phyloP scores from a whole-genome alignment of 2,113 vertebrate genomes.

The Cyprinodon brontotheroides region DNA sequence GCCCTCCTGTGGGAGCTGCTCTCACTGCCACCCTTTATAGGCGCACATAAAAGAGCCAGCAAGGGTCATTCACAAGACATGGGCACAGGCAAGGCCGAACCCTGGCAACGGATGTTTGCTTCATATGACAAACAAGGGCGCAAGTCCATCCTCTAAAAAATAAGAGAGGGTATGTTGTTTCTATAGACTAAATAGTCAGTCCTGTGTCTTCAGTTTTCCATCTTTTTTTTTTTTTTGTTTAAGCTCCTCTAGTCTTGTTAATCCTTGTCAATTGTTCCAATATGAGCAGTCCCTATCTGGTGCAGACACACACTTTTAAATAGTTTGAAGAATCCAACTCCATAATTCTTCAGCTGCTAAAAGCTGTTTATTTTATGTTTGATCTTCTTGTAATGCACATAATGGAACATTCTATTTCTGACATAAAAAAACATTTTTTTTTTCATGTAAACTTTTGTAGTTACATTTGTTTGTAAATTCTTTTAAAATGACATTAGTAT shows the following conservation, averaged over 20 bases:
- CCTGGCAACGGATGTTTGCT: slow-evolving; percentile 78
- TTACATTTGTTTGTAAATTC: not conserved
- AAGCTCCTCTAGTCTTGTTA: slow-evolving; percentile 71
- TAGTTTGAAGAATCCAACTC: slow-evolving; percentile 64
- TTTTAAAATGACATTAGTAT: not conserved
- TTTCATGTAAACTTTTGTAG: not conserved
- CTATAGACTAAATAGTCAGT: slow-evolving; percentile 70
- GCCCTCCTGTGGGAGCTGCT: slow-evolving; percentile 72
- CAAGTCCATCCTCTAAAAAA: slow-evolving; percentile 54
- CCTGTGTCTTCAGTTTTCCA: slow-evolving; percentile 57
- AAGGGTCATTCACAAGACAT: slow-evolving; percentile 75
- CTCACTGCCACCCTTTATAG: slow-evolving; percentile 73
- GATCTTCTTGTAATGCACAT: not conserved
- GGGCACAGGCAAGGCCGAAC: slow-evolving; percentile 55
- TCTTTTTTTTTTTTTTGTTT: slow-evolving; percentile 24
- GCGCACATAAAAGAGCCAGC: slow-evolving; percentile 68
- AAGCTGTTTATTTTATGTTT: slow-evolving; percentile 55
- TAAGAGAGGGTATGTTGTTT: slow-evolving; percentile 65
- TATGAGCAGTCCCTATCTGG: slow-evolving; percentile 69
- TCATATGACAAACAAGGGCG: slow-evolving; percentile 71
- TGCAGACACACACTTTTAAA: slow-evolving; percentile 91
- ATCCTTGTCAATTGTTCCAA: slow-evolving; percentile 79
- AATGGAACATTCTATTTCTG: not conserved
- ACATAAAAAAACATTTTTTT: not conserved
- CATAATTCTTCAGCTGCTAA: slow-evolving; percentile 43